Evolutionary conservation across 2,888 invertebrate species (phyloP), one percentile per base, ranked within the genome.

Genomic region (Perizoma flavofasciatum): DNA sequence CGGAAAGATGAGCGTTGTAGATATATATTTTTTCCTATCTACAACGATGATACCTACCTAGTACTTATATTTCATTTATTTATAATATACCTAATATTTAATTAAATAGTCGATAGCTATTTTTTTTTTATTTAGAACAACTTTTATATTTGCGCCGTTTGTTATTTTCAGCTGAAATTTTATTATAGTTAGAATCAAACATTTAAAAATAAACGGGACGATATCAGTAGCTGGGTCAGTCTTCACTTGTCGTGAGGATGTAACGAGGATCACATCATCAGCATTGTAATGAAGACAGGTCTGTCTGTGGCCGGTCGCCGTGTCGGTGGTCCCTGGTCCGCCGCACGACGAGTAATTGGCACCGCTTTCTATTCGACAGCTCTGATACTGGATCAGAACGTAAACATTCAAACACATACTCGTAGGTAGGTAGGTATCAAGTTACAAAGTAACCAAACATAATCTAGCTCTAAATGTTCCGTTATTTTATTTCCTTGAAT

Each of bases 301-400:
- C 44, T 22, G 44, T 37, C 43, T 8, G 53, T 52, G 8, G 55
- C 44, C 47, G n/a, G 49, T 45, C 35, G 55, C 57, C 37, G 11
- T 41, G 58, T 44, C 51, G 61, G 57, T 62, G 62, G 62, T 62
- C 61, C 49, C 49, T 58, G 62, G 62, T 61, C 61, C 51, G 51
- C 40, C 22, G 49, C 55, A 54, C 49, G 43, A 48, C 52, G 43
- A 50, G 60, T 69, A 69, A 69, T 69, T 67, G 67, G 69, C 63
- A 65, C 44, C 66, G 62, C 69, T 69, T 69, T 69, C 66, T 68
- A 63, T 64, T 59, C 60, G 37, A 62, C 59, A 66, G 57, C 48
- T 22, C 47, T 60, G 55, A 59, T 64, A 49, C 52, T 49, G 47
- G 51, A 62, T 65, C 65, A 34, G 44, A 59, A 56, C 49, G 41